Conservation (phyloP, 2,888 invertebrate species). For the Meandrusa payeni region DNA sequence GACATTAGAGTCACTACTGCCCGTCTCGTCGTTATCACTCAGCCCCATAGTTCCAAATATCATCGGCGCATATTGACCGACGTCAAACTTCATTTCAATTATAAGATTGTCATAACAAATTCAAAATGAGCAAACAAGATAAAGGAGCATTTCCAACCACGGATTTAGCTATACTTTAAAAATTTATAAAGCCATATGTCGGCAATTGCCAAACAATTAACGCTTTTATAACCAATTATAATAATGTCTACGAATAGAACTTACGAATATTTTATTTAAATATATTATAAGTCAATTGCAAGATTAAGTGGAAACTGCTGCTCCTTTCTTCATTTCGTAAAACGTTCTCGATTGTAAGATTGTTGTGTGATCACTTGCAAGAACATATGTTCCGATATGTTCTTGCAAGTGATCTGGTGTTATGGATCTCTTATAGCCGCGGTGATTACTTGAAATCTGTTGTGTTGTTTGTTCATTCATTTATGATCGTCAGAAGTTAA, state of each 20-base stretch:
- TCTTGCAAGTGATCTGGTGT: too few species aligned
- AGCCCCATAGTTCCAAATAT: background rate
- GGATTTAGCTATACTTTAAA: background rate
- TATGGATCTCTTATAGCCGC: too few species aligned
- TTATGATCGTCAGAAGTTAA: too few species aligned
- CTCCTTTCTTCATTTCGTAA: too few species aligned
- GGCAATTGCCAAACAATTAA: slow-evolving; percentile 4
- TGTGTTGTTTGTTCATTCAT: too few species aligned
- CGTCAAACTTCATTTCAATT: slow-evolving; percentile 1
- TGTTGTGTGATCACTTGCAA: too few species aligned
- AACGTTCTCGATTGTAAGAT: too few species aligned
- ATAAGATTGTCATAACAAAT: background rate
- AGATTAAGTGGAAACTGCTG: background rate
- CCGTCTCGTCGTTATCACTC: background rate
- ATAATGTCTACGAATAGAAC: background rate
- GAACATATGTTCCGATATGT: too few species aligned
- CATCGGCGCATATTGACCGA: background rate
- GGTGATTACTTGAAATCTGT: too few species aligned
- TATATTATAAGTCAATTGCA: slow-evolving; percentile 3
- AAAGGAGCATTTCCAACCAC: background rate
- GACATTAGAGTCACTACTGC: background rate
- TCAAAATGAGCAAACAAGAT: background rate
- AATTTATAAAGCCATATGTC: slow-evolving; percentile 1
- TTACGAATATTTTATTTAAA: slow-evolving; percentile 1
- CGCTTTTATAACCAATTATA: background rate